A percentile compares a stretch with the other conserved stretches of the same genome.
phyloP scores from a whole-genome alignment of 2,113 vertebrate species.

The Sphaerodactylus townsendi region DNA sequence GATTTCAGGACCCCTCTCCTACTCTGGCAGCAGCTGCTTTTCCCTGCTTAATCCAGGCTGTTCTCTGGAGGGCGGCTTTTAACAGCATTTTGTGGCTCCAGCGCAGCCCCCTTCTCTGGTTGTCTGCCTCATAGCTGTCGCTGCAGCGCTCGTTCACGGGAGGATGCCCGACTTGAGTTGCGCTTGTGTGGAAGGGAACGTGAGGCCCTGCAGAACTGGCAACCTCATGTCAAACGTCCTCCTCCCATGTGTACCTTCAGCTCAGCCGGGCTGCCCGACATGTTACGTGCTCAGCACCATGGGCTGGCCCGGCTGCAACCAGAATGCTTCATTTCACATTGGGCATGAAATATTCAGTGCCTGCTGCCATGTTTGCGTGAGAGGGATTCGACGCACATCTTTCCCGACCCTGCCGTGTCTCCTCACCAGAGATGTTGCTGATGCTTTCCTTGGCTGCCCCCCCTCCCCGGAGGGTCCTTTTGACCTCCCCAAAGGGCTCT shows the following conservation, averaged over 20 bases:
- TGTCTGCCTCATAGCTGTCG: too few species aligned
- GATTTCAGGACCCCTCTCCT: background rate
- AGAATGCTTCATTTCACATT: background rate
- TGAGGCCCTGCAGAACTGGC: too few species aligned
- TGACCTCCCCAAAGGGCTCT: background rate
- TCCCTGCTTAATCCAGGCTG: background rate
- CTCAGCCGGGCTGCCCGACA: too few species aligned
- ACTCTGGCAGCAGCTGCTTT: background rate
- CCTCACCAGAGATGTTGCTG: background rate
- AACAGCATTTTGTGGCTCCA: background rate
- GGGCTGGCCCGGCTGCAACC: too few species aligned
- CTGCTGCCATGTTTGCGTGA: conserved; percentile 15
- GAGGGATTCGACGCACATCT: background rate
- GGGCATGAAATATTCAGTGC: conserved; percentile 3
- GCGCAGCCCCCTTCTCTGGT: too few species aligned
- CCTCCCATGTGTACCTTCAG: too few species aligned
- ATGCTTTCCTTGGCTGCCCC: background rate
- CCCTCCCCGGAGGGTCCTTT: background rate
- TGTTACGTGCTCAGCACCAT: too few species aligned
- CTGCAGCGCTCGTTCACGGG: too few species aligned
- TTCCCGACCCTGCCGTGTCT: background rate
- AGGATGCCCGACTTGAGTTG: too few species aligned
- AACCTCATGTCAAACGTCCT: background rate
- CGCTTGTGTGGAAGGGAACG: too few species aligned
- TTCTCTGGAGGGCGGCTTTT: too few species aligned